phyloP scores from a whole-genome alignment of 2,797 vertebrate species.

The Danio albolineatus region DNA sequence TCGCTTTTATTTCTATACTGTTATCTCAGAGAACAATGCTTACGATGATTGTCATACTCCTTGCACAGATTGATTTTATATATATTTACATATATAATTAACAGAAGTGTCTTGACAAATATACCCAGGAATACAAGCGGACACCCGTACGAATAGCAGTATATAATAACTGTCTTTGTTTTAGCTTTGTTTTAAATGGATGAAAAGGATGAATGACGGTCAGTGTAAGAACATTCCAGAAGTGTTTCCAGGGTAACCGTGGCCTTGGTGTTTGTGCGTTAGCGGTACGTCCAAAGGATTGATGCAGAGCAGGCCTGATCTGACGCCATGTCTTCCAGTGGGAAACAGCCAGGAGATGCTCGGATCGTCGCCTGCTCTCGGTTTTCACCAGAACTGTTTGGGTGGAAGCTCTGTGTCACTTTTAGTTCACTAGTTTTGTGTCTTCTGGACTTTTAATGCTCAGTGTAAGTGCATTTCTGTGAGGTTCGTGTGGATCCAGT shows the following conservation, averaged over 20 bases:
- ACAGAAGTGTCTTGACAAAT: conserved; percentile 83
- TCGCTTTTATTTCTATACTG: conserved; percentile 62
- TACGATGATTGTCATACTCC: conserved; percentile 82
- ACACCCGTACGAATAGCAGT: conserved; percentile 79
- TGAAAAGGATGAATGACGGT: conserved; percentile 73
- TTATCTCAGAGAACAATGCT: conserved; percentile 75
- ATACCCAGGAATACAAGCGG: conserved; percentile 79
- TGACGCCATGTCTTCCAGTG: conserved; percentile 57
- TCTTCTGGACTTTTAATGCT: conserved; percentile 63
- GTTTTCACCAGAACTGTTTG: conserved; percentile 71
- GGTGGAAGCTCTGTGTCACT: conserved; percentile 62
- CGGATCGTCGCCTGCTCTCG: conserved; percentile 65
- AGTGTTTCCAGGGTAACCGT: conserved; percentile 73
- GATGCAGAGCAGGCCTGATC: conserved; percentile 15
- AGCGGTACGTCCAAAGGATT: conserved; percentile 31
- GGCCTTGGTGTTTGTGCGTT: conserved; percentile 72
- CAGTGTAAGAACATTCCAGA: conserved; percentile 77
- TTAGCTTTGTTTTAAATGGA: conserved; percentile 65
- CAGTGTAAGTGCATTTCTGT: conserved; percentile 53
- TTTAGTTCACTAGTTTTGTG: conserved; percentile 55
- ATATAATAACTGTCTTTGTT: conserved; percentile 70
- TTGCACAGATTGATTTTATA: conserved; percentile 85
- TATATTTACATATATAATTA: conserved; percentile 77
- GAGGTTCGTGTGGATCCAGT: conserved; percentile 57
- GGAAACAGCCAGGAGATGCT: conserved; percentile 35